Evolutionary conservation across 2,113 vertebrate genomes (phyloP).

Genomic region (Pelobates fuscus): DNA sequence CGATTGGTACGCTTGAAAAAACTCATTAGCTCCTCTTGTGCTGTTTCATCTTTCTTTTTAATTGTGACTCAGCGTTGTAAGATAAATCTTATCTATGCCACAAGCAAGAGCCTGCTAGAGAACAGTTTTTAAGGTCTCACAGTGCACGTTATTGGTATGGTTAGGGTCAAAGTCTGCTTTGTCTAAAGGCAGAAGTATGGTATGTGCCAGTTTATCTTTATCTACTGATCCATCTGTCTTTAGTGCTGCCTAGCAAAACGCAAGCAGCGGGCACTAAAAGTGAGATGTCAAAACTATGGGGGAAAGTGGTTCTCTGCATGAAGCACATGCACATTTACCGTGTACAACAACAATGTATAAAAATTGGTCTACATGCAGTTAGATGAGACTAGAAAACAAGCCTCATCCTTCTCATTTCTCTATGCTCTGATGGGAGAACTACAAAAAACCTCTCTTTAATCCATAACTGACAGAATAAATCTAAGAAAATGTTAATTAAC

Average conservation of each 20-base stretch:
- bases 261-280: conserved; percentile 44
- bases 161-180: conserved; percentile 67
- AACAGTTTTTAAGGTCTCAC: conserved; percentile 61
- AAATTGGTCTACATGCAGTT: conserved; percentile 70
- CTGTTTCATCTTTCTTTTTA: conserved; percentile 68
- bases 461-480: conserved; percentile 68
- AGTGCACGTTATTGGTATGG: conserved; percentile 38
- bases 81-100: conserved; percentile 64
- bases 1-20: conserved; percentile 72
- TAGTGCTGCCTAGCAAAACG: conserved; percentile 55
- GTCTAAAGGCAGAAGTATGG: conserved; percentile 55
- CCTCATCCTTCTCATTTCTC: conserved; percentile 60
- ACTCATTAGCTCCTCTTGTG: conserved; percentile 67
- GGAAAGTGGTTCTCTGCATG: conserved; percentile 62
- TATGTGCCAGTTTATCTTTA: conserved; percentile 60
- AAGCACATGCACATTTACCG: conserved; percentile 60
- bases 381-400: conserved; percentile 60
- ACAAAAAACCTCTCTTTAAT: conserved; percentile 67
- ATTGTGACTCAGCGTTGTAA: conserved; percentile 66
- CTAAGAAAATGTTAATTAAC: conserved; percentile 82
- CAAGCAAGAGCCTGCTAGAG: conserved; percentile 63
- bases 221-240: conserved; percentile 55
- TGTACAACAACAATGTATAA: conserved; percentile 70
- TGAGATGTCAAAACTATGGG: conserved; percentile 53
- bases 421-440: conserved; percentile 67